Base-by-base conservation (phyloP, 2,888 invertebrate species). In the Archips crataeganus region DNA sequence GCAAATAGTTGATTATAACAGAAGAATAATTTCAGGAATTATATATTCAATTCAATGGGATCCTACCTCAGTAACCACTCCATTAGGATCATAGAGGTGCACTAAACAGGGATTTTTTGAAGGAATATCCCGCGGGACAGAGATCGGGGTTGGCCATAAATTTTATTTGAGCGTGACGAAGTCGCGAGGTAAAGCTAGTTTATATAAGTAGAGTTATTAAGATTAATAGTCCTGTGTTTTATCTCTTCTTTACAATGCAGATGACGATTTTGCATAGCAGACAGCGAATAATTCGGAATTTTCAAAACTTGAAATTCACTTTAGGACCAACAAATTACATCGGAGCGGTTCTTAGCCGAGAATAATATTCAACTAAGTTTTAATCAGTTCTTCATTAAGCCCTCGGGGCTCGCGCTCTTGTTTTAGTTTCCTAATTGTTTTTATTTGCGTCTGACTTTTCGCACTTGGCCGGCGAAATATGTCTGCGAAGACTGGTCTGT, bases 371-470 rank as follows among this genome's bases (percentile, higher is more conserved):
- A 13, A 65, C 84, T 83, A 85, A 87, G 82, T 87, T 88, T 87
- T 88, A 88, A 88, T 88, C 87, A 88, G 86, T 83, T 84, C 80
- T 85, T 87, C 85, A 86, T 87, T 87, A 86, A 82, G 80, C 81
- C 79, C 78, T 76, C 61, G 71, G 76, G 75, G 79, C 76, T 82
- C 82, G 79, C 73, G 69, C 63, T 73, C 77, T 80, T 82, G 82
- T 84, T 86, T 87, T 84, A 85, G 85, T 87, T 84, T 81, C 77
- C 79, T 80, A 84, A 76, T 79, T 79, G 79, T 84, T 83, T 85
- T 84, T 85, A 83, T 82, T 57, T 80, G 68, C 79, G 82, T 82
- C 83, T 82, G 82, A 76, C 73, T 78, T 78, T 65, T 66, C 59
- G 51, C 71, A 64, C 62, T 69, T 59, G 62, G 51, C 34, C 64